Evolutionary conservation across 2,888 invertebrate genomes (phyloP), one percentile per base, ranked within the genome.

Genomic region (Stenodema calcarata): DNA sequence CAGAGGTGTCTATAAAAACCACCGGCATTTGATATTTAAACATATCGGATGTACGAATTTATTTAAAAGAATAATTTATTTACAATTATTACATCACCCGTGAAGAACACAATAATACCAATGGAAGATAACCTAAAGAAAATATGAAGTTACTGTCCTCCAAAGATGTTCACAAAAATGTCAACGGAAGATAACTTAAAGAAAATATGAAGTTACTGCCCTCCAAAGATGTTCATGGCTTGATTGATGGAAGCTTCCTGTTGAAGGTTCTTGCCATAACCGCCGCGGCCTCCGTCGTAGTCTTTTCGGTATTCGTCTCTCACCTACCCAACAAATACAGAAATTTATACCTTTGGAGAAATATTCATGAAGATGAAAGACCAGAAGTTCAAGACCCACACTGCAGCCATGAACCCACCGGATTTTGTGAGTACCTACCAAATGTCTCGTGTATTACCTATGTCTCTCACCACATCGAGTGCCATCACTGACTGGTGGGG

Each of bases 221-320:
- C 88, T 44, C 87, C 87, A 28, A 88, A 88, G 54, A 88, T 88
- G 4, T 87, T 85, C 75, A 87, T 87, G n/a, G 88, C 88, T 86
- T 87, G 85, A 27, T 86, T 86, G 79, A 86, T 88, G 18, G 88
- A 81, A n/a, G 87, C 93, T 92, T 96, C 96, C 91, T 96, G 96
- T 88, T 96, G 95, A 89, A 98, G 94, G 88, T 98, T 95, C 92
- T 98, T 98, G 35, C 99, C 99, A 92, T 98, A 99, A 23, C 99
- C 99, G 82, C 99, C 99, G 91, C 99, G 93, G 0, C 99, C 99
- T 41, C 96, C 95, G 91, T 99, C 99, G 92, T 95, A 99, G 91
- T 99, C 99, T 88, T 97, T 98, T 91, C 99, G 93, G 91, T 99
- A 99, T 92, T 99, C 99, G 91, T 99, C 99, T 90, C 99, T 94